Conservation (phyloP, 2,888 invertebrate species). For the Perizoma affinitatum region DNA sequence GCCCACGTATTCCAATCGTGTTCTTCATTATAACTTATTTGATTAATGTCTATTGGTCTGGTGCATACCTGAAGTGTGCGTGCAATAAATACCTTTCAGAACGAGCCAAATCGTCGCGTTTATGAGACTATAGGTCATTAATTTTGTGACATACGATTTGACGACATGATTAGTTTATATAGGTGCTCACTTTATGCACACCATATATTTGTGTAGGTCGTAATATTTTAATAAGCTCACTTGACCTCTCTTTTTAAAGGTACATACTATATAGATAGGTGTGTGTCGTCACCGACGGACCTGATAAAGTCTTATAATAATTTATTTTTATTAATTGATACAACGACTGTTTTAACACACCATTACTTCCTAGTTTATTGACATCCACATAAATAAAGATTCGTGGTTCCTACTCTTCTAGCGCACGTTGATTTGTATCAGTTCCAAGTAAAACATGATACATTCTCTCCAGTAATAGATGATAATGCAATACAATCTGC, state of each 20-base stretch:
- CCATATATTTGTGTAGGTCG: too few species aligned
- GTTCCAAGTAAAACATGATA: conserved; percentile 28
- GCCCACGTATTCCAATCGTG: conserved; percentile 16
- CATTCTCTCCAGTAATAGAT: conserved; percentile 25
- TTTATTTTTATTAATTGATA: too few species aligned
- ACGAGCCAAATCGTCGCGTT: conserved; percentile 11
- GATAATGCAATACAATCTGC: conserved; percentile 3
- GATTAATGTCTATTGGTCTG: conserved; percentile 12
- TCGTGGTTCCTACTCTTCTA: too few species aligned
- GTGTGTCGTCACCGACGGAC: too few species aligned
- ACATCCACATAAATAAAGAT: background rate
- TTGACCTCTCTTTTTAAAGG: too few species aligned
- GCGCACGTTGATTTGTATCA: conserved; percentile 1
- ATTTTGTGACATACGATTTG: conserved; percentile 7
- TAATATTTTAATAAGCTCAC: too few species aligned
- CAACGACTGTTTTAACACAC: too few species aligned
- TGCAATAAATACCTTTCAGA: conserved; percentile 16
- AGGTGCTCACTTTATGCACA: background rate
- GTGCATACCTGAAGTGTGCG: conserved; percentile 6
- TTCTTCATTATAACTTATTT: conserved; percentile 4
- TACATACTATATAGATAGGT: too few species aligned
- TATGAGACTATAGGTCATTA: conserved; percentile 11
- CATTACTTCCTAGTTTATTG: conserved; percentile 2
- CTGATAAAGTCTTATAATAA: too few species aligned
- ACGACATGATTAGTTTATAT: conserved; percentile 4